Evolutionary conservation across 2,113 vertebrate species (phyloP), one percentile per base, ranked within the genome.

Genomic region (Peromyscus maniculatus): DNA sequence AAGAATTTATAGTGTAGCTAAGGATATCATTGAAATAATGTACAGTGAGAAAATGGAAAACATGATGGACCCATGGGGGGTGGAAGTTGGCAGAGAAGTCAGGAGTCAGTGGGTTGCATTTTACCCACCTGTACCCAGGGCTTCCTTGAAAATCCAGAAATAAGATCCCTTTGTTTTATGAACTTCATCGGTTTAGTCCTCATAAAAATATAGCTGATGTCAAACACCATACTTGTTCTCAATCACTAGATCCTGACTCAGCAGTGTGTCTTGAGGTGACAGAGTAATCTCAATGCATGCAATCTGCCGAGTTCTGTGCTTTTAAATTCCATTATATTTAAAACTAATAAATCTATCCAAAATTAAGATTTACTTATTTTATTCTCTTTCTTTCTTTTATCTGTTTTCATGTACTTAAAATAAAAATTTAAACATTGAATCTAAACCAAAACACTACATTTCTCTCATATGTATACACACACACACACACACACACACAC

Each of bases 351-450:
- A 97, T 95, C 67, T 89, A 71, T 66, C 39, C 28, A 39, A 24
- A 92, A 71, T 74, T 94, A 88, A 93, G 43, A 67, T 55, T 67
- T 1, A 28, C 90, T 46, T 86, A 6, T 86, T 94, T 97, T 69
- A 88, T 88, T 92, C 36, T 57, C 19, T 96, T 91, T 96, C 28
- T 84, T 22, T 95, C 89, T 96, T 91, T 8, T 33, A 16, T 19
- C 5, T 83, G 4, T 52, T 7, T 59, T 31, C 28, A 11, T 90
- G 33, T 57, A 13, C 75, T 94, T 69, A 78, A 93, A n/a, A 28
- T 75, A 39, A 9, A 95, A 43, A 43, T 86, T 57, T 31, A 90
- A 90, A 64, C 83, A 86, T 77, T 93, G 96, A 88, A 95, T 91
- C 36, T 86, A 94, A 90, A 36, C 24, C 55, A 91, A 74, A 89